A percentile compares a stretch with the other conserved stretches of the same genome.
phyloP scores from a whole-genome alignment of 2,797 vertebrate species.

The Poeciliopsis paucimaculata region DNA sequence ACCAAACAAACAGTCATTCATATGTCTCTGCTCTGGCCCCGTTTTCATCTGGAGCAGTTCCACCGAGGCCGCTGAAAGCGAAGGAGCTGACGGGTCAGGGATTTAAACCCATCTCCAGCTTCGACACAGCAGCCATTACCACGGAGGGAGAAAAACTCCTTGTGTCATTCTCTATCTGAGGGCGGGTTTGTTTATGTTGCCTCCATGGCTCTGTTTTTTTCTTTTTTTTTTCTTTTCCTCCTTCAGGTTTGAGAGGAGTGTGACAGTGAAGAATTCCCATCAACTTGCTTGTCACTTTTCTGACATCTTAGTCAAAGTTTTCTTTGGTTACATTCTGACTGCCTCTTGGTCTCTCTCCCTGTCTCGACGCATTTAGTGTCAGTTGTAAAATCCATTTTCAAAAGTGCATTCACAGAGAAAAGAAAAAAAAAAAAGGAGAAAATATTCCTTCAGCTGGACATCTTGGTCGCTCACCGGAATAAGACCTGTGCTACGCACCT shows the following conservation, averaged over 20 bases:
- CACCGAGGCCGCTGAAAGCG: conserved; percentile 73
- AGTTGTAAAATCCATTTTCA: conserved; percentile 66
- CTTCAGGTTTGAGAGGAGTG: conserved; percentile 62
- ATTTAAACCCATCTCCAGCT: conserved; percentile 75
- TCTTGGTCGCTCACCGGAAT: conserved; percentile 41
- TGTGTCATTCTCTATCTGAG: conserved; percentile 67
- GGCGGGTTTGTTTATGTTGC: conserved; percentile 68
- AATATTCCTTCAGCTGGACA: conserved; percentile 54
- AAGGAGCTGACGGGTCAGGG: conserved; percentile 76
- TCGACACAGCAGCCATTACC: conserved; percentile 70
- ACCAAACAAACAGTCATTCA: conserved; percentile 80
- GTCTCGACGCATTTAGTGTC: conserved; percentile 67
- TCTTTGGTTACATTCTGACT: conserved; percentile 64
- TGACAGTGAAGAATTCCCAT: conserved; percentile 80
- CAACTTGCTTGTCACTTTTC: conserved; percentile 76
- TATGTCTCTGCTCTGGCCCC: conserved; percentile 74
- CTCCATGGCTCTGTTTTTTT: conserved; percentile 53
- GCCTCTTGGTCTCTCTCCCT: conserved; percentile 54
- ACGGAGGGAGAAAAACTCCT: conserved; percentile 60
- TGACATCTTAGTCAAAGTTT: conserved; percentile 63
- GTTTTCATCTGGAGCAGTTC: conserved; percentile 79
- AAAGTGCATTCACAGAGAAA: conserved; percentile 67
- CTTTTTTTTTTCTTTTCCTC: conserved; percentile 30
- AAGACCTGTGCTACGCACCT: conserved; percentile 40
- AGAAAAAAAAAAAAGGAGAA: conserved; percentile 54